Percentiles rank a stretch among this genome's conserved stretches.
These are phyloP conservation scores for Thecophora atra DNA, from an alignment of 2,888 invertebrate genomes.

Conservation along the genomic window DNA sequence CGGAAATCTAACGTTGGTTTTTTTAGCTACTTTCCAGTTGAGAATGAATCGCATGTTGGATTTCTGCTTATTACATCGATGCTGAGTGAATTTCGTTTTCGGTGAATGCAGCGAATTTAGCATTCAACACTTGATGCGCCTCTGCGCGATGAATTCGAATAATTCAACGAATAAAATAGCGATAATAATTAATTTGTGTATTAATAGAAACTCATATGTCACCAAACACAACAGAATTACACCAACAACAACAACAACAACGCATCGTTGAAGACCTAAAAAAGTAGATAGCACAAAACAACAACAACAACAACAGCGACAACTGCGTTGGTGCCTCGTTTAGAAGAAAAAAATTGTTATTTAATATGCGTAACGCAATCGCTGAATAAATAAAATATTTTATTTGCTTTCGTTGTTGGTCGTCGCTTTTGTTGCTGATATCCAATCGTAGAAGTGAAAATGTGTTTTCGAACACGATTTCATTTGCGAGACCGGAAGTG, in stretches of 20 bases:
- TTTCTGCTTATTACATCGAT: no score
- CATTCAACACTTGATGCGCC: background rate
- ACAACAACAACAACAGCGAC: background rate
- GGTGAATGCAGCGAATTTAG: background rate
- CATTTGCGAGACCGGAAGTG: conserved; percentile 48
- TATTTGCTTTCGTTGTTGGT: conserved; percentile 18
- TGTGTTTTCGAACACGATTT: conserved; percentile 8
- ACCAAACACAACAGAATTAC: conserved; percentile 17
- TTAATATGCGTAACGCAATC: conserved; percentile 36
- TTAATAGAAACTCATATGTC: conserved; percentile 29
- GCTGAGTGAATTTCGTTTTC: background rate
- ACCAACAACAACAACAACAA: conserved; percentile 5
- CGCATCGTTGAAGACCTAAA: background rate
- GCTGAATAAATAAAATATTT: conserved; percentile 29
- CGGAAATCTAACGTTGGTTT: no score
- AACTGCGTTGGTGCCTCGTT: conserved; percentile 21
- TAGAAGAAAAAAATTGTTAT: conserved; percentile 22
- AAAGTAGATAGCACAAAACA: background rate
- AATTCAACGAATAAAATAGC: conserved; percentile 22
- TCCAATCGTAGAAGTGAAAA: conserved; percentile 12
- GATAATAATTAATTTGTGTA: conserved; percentile 33
- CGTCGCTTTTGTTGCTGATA: conserved; percentile 4
- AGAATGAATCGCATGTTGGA: no score
- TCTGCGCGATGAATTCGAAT: background rate
- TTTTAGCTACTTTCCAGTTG: no score